A percentile compares a stretch with the other conserved stretches of the same genome.
Conservation (phyloP, 2,888 invertebrate species). For the Aquatica leii region DNA sequence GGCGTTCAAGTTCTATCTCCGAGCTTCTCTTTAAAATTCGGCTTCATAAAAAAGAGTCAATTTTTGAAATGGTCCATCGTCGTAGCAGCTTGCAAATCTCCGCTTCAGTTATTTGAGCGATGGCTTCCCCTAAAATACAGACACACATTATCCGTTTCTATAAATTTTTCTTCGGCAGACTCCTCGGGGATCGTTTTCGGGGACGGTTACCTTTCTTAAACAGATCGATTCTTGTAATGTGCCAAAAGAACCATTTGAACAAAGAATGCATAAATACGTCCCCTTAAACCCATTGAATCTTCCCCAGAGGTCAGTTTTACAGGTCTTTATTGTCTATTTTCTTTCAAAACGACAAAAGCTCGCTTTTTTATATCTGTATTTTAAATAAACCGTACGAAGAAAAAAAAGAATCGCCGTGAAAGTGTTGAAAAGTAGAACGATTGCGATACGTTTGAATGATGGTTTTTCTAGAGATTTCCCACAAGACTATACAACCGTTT, state of each 20-base stretch:
- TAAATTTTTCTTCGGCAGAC: neutral
- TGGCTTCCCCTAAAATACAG: too few species aligned
- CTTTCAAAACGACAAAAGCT: slow-evolving; percentile 11
- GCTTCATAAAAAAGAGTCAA: slow-evolving; percentile 41
- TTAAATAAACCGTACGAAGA: slow-evolving; percentile 24
- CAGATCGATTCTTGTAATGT: slow-evolving; percentile 18
- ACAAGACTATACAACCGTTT: slow-evolving; percentile 44
- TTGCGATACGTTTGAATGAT: slow-evolving; percentile 27
- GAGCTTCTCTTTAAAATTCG: slow-evolving; percentile 28
- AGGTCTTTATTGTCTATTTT: slow-evolving; percentile 20
- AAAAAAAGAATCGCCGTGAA: neutral
- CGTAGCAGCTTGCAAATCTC: slow-evolving; percentile 36
- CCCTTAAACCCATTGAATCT: slow-evolving; percentile 3
- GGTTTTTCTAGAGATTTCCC: slow-evolving; percentile 42
- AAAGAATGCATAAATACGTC: slow-evolving; percentile 16
- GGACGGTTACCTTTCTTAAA: slow-evolving; percentile 15
- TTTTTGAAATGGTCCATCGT: slow-evolving; percentile 45
- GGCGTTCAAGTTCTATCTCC: slow-evolving; percentile 27
- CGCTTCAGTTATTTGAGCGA: slow-evolving; percentile 29
- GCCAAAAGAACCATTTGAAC: too few species aligned
- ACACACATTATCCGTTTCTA: slow-evolving; percentile 14
- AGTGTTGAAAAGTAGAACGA: neutral
- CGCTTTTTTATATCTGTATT: slow-evolving; percentile 22
- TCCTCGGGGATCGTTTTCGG: slow-evolving; percentile 24
- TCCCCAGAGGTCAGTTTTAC: slow-evolving; percentile 19